These are phyloP conservation scores for Melanotaenia pygmaea DNA, from an alignment of 2,797 vertebrate species.

Conservation along the genomic window DNA sequence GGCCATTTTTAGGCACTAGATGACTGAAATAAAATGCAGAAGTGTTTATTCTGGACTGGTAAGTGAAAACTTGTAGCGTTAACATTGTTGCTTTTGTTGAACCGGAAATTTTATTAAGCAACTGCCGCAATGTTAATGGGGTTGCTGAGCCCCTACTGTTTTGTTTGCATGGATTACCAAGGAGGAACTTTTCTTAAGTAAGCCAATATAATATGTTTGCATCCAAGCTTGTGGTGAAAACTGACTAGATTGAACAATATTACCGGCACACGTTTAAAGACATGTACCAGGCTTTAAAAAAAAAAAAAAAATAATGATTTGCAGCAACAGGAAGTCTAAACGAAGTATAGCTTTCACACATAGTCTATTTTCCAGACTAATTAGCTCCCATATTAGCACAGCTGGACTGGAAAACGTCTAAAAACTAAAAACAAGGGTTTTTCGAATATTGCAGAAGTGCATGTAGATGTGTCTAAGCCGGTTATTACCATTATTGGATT, in stretches of 20 bases:
- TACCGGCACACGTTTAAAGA: neutral
- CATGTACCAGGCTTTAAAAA: no score
- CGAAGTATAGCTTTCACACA: neutral
- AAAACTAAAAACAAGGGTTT: no score
- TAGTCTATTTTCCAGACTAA: neutral
- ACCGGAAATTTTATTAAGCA: neutral
- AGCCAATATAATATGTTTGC: neutral
- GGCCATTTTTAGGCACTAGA: neutral
- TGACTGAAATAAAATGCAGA: neutral
- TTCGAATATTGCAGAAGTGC: neutral
- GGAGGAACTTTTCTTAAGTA: neutral
- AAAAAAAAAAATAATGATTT: no score
- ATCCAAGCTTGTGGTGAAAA: neutral
- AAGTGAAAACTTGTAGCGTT: neutral
- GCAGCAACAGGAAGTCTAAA: neutral
- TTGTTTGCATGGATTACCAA: neutral
- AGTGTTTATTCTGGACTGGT: neutral
- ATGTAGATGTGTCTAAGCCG: neutral
- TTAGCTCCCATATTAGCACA: neutral
- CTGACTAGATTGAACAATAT: neutral
- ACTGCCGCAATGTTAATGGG: no score
- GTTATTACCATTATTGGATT: neutral
- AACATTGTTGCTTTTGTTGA: neutral
- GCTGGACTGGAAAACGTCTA: neutral
- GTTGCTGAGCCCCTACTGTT: neutral